phyloP scores from a whole-genome alignment of 92 coral and sea anemone genomes.

The Plumapathes pennacea region DNA sequence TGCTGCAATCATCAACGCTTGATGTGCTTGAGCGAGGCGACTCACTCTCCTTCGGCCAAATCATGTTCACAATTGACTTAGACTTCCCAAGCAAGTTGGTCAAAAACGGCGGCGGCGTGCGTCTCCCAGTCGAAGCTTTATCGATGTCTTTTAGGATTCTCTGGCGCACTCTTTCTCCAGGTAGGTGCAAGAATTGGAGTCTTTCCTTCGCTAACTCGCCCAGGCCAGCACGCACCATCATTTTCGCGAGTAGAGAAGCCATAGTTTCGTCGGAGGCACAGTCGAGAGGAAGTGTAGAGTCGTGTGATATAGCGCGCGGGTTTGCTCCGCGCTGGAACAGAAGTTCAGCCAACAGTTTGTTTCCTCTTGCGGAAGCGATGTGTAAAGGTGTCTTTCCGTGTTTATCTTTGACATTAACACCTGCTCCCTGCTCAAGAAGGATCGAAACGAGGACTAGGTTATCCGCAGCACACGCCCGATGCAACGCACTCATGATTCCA shows the following conservation, averaged over 20 bases:
- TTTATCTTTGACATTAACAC: conserved; percentile 65
- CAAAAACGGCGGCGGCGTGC: conserved; percentile 4
- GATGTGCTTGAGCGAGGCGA: conserved; percentile 58
- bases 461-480: conserved; percentile 59
- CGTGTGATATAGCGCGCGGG: conserved; percentile 38
- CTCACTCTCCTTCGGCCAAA: conserved; percentile 41
- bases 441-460: conserved; percentile 56
- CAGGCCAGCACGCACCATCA: conserved; percentile 68
- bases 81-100: conserved; percentile 19
- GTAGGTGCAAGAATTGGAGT: conserved; percentile 45
- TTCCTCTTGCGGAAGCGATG: conserved; percentile 45
- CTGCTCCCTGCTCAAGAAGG: conserved; percentile 33
- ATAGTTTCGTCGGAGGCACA: conserved; percentile 60
- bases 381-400: conserved; percentile 76
- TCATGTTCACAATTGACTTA: conserved; percentile 24
- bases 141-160: conserved; percentile 49
- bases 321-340: conserved; percentile 71
- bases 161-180: conserved; percentile 54
- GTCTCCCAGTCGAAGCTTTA: conserved; percentile 27
- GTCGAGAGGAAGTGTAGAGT: conserved; percentile 56
- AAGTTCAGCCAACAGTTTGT: conserved; percentile 60
- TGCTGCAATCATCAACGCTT: conserved; percentile 66
- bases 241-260: conserved; percentile 50
- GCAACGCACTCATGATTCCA: conserved; percentile 38
- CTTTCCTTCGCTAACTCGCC: conserved; percentile 56